phyloP scores from a whole-genome alignment of 2,113 vertebrate species.

The Nerophis ophidion region DNA sequence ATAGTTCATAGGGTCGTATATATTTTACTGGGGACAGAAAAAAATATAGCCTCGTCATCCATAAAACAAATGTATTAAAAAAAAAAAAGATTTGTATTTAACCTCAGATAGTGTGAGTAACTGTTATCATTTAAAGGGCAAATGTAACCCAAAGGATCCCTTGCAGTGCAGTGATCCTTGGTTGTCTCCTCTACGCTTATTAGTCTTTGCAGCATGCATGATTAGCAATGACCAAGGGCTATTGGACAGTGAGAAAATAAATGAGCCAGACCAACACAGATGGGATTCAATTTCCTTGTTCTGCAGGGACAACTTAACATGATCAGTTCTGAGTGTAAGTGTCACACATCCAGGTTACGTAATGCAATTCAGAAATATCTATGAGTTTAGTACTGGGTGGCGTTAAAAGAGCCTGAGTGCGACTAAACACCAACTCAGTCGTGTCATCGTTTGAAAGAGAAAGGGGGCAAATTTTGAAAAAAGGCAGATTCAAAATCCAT shows the following conservation, averaged over 20 bases:
- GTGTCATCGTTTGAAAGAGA: neutral
- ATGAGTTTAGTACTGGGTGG: slow-evolving; percentile 7
- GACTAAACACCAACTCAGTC: neutral
- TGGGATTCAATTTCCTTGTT: slow-evolving; percentile 27
- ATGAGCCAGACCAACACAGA: slow-evolving; percentile 27
- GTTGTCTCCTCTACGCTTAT: slow-evolving; percentile 26
- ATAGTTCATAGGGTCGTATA: slow-evolving; percentile 5
- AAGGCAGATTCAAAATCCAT: neutral
- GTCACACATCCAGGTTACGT: slow-evolving; percentile 15
- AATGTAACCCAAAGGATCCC: slow-evolving; percentile 24
- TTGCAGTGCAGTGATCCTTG: slow-evolving; percentile 28
- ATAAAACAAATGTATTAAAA: neutral
- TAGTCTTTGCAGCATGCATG: slow-evolving; percentile 44
- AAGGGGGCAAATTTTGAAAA: neutral
- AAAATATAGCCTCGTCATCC: slow-evolving; percentile 16
- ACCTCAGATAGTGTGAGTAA: slow-evolving; percentile 14
- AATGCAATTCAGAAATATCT: slow-evolving; percentile 2
- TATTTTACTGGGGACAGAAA: neutral
- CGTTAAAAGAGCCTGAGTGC: neutral
- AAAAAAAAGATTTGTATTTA: slow-evolving; percentile 32
- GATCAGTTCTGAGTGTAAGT: slow-evolving; percentile 9
- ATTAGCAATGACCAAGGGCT: slow-evolving; percentile 44
- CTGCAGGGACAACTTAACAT: slow-evolving; percentile 36
- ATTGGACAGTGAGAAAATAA: slow-evolving; percentile 27
- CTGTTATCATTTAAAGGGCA: slow-evolving; percentile 15